phyloP scores from a whole-genome alignment of 1,140 invertebrate genomes.

The Atta colombica region DNA sequence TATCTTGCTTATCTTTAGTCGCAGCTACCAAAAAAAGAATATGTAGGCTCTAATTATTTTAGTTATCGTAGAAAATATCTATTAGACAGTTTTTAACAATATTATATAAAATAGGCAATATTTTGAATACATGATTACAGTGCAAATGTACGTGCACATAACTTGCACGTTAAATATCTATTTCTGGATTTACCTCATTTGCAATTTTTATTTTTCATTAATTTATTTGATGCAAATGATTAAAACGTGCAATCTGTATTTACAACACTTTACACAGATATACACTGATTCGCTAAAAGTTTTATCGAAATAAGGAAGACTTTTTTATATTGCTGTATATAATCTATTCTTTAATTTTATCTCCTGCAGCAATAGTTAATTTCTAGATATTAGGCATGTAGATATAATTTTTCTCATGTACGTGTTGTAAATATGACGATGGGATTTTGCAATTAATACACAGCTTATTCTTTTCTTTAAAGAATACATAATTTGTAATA shows the following conservation, averaged over 20 bases:
- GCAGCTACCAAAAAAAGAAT: conserved; percentile 42
- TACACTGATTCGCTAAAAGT: conserved; percentile 16
- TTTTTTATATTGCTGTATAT: conserved; percentile 43
- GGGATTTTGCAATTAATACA: conserved; percentile 39
- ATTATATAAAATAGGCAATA: conserved; percentile 35
- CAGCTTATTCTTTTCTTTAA: conserved; percentile 12
- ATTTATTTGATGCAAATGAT: conserved; percentile 15
- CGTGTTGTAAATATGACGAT: conserved; percentile 39
- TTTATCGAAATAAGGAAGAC: neutral
- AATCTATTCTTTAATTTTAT: conserved; percentile 38
- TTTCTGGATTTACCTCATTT: neutral
- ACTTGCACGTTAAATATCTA: conserved; percentile 8
- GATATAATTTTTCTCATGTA: conserved; percentile 39
- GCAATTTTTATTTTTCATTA: conserved; percentile 7
- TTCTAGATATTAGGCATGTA: conserved; percentile 20
- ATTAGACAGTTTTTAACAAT: conserved; percentile 39
- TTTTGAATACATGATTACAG: conserved; percentile 4
- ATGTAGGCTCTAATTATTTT: conserved; percentile 51
- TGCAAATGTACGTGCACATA: conserved; percentile 21
- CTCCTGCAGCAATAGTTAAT: conserved; percentile 28
- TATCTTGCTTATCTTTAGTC: conserved; percentile 19
- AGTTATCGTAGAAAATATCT: conserved; percentile 46
- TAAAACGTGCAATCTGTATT: conserved; percentile 42
- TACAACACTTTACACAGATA: conserved; percentile 20
- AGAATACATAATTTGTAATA: conserved; percentile 14